Percentiles rank a stretch among this genome's conserved stretches.
These are phyloP conservation scores for Protomyctophum bolini DNA, from an alignment of 2,113 vertebrate genomes.

Conservation along the genomic window DNA sequence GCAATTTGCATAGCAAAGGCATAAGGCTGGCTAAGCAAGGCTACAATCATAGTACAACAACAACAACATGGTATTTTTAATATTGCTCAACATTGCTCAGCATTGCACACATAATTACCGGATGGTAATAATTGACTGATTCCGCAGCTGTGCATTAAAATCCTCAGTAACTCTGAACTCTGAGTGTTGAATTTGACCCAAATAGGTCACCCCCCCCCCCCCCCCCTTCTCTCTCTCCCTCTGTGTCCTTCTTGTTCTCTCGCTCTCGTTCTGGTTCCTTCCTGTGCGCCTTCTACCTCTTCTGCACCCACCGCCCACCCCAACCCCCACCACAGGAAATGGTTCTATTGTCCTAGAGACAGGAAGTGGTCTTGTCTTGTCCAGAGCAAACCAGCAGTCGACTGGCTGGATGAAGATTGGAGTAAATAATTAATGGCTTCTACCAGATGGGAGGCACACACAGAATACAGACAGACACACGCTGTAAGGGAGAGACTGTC, in stretches of 20 bases:
- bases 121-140: no score
- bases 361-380: slow-evolving; percentile 60
- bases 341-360: slow-evolving; percentile 66
- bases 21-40: no score
- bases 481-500: slow-evolving; percentile 18
- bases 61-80: no score
- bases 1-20: no score
- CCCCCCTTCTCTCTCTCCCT: neutral
- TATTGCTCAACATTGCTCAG: no score
- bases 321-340: slow-evolving; percentile 56
- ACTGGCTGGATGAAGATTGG: slow-evolving; percentile 43
- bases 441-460: slow-evolving; percentile 43
- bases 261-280: neutral
- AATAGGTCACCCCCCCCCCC: neutral
- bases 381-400: slow-evolving; percentile 45
- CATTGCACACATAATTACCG: no score
- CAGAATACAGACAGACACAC: slow-evolving; percentile 10
- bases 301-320: neutral
- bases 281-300: neutral
- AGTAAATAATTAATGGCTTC: slow-evolving; percentile 69
- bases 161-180: no score
- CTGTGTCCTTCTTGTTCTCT: slow-evolving; percentile 6
- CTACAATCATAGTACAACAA: no score
- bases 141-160: no score
- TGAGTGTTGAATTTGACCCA: neutral